These are phyloP conservation scores for Natrix natrix DNA, from an alignment of 2,797 vertebrate species.

Conservation along the genomic window DNA sequence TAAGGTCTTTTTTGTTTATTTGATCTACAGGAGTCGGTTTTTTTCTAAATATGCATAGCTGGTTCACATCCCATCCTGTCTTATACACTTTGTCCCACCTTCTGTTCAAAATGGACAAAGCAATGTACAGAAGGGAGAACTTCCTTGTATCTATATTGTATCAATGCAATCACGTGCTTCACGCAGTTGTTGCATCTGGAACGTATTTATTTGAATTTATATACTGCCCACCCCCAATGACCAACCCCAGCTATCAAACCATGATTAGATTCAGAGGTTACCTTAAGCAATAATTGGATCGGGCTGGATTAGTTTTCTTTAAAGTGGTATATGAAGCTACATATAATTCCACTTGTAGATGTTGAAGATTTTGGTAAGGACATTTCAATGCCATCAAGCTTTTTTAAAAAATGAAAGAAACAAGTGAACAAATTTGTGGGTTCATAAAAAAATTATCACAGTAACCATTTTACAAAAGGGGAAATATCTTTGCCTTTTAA, in stretches of 20 bases:
- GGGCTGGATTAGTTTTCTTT: background rate
- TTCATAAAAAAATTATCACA: background rate
- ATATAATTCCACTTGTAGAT: background rate
- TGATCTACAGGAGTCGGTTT: background rate
- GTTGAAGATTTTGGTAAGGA: background rate
- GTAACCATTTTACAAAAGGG: background rate
- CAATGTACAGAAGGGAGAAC: background rate
- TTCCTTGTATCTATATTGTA: background rate
- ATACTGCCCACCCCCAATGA: background rate
- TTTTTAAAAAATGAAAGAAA: background rate
- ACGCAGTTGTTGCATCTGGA: background rate
- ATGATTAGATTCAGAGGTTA: background rate
- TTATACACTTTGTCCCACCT: background rate
- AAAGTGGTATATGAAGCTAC: background rate
- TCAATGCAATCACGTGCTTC: background rate
- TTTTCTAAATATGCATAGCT: background rate
- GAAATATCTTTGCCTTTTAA: background rate
- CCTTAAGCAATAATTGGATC: background rate
- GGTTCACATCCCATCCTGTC: background rate
- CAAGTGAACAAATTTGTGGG: background rate
- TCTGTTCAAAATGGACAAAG: background rate
- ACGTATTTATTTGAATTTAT: background rate
- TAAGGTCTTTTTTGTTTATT: background rate
- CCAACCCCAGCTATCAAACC: background rate
- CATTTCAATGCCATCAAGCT: background rate